phyloP scores from a whole-genome alignment of 2,113 vertebrate genomes.

The Megaptera novaeangliae region DNA sequence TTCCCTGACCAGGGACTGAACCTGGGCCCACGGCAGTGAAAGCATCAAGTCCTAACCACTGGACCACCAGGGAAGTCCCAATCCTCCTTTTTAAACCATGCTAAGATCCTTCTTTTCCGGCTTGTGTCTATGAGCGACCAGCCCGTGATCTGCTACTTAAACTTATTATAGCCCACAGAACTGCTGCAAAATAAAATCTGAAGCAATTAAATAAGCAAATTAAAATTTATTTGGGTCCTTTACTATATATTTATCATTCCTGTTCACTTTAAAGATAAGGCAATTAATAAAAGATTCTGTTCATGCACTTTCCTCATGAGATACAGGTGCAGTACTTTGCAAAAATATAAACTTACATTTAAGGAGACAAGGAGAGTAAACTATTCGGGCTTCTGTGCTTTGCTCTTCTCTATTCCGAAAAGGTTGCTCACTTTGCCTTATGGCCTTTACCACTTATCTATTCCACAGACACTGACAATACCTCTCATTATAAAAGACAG shows the following conservation, averaged over 20 bases:
- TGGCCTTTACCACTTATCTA: not conserved
- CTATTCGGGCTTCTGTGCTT: not conserved
- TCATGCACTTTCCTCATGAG: not conserved
- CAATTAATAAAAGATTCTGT: not conserved
- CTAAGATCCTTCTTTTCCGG: not conserved
- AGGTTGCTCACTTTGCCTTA: not conserved
- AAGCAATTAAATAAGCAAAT: conserved; percentile 3
- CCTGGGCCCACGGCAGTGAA: not conserved
- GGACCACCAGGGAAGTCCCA: not conserved
- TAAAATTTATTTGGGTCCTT: not conserved
- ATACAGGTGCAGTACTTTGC: not conserved
- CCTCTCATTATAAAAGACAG: not conserved
- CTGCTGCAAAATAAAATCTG: not conserved
- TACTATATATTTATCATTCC: not conserved
- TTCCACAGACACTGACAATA: not conserved
- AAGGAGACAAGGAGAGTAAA: not conserved
- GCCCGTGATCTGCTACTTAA: not conserved
- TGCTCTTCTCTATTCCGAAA: not conserved
- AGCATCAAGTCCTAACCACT: not conserved
- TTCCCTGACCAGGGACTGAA: not conserved
- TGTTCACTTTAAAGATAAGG: not conserved
- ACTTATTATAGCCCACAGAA: not conserved
- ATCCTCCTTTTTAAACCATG: not conserved
- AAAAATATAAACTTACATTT: not conserved
- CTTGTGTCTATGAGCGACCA: not conserved